A percentile compares a stretch with the other conserved stretches of the same genome.
Conservation (phyloP, 2,888 invertebrate genomes). For the Agrochola lychnidis region DNA sequence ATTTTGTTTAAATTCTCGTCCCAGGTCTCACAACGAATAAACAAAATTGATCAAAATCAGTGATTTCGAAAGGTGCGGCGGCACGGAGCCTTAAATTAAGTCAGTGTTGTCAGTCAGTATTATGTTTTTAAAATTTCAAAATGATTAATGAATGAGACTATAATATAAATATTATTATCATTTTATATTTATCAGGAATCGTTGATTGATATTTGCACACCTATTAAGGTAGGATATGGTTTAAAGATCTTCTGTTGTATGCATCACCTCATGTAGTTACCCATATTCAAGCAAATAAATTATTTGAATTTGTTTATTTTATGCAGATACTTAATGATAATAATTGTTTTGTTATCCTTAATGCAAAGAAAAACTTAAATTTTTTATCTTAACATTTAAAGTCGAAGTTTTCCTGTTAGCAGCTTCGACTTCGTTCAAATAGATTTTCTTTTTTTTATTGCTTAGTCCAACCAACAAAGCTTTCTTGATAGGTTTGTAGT, state of each 20-base stretch:
- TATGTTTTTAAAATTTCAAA: background rate
- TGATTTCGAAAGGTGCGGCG: no score
- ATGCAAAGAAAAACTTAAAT: background rate
- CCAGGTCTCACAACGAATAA: no score
- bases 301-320: constrained; percentile 26
- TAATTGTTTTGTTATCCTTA: background rate
- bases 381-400: constrained; percentile 15
- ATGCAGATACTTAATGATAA: background rate
- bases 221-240: no score
- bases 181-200: background rate
- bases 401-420: constrained; percentile 38
- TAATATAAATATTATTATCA: background rate
- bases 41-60: no score
- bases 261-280: no score
- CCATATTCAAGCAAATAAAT: no score
- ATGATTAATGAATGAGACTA: background rate
- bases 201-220: constrained; percentile 10
- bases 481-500: background rate
- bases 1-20: no score
- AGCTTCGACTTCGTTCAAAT: constrained; percentile 9
- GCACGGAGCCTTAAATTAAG: no score
- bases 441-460: background rate
- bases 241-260: no score
- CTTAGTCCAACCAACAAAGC: background rate
- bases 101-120: background rate